Evolutionary conservation across 1,140 invertebrate genomes (phyloP), one percentile per base, ranked within the genome.

Genomic region (Globodera rostochiensis): DNA sequence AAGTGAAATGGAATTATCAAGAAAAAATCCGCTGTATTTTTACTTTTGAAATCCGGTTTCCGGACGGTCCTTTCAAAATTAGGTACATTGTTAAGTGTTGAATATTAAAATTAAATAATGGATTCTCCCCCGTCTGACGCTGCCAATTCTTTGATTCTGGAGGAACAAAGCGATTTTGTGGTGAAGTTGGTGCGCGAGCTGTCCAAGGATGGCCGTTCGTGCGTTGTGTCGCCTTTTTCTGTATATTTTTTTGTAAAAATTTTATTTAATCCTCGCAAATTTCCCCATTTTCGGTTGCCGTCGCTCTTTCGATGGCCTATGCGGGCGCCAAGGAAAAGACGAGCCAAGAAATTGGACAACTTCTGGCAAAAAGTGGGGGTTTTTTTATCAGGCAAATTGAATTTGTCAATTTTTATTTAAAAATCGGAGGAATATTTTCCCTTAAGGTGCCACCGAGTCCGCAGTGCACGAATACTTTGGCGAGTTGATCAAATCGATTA

Each of bases 301-400:
- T 82, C n/a, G 80, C 77, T 73, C 49, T 82, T 45, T 49, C 80
- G 19, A 82, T 82, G 80, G 80, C 50, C 15, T 82, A 80, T 60
- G 80, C 74, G n/a, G 80, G 80, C 11, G 80, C 80, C 6, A 69
- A 73, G 46, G 69, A 73, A 15, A 73, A 73, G 15, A 82, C 80
- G 11, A 21, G 73, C 9, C 0, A 79, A 73, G 74, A 82, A 79
- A 64, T 82, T 6, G 75, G 67, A 36, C 57, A 82, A 79, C 50
- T 82, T 11, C 53, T 82, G 11, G 79, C 75, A 7, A 69, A 49
- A 2, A 69, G 80, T 46, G 45, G 73, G 11, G 9, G 60, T 0
- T 45, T 71, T 45, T 71, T 71, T 19, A 15, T 45, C 1, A 13
- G 36, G 11, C 13, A 15, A 15, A 25, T 71, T 11, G 19, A 11